A percentile compares a stretch with the other conserved stretches of the same genome.
These are phyloP conservation scores for Tenualosa thibaudeaui DNA, from an alignment of 2,797 vertebrate species.

Conservation along the genomic window DNA sequence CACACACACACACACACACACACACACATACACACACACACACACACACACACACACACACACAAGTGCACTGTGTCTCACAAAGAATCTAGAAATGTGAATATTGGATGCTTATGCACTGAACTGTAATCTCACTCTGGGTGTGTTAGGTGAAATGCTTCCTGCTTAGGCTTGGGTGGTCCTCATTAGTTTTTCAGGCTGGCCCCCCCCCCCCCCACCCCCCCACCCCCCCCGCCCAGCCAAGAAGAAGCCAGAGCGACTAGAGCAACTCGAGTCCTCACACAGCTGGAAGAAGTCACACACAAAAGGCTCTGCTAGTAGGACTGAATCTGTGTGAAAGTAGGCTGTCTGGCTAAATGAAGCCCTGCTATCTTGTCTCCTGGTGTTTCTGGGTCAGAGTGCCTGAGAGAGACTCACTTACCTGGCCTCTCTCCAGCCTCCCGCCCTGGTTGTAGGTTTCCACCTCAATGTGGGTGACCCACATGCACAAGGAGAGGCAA, in stretches of 20 bases:
- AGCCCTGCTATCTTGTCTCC: not conserved
- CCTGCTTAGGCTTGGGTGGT: constrained; percentile 4
- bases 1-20: not conserved
- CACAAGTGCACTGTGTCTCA: not conserved
- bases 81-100: not conserved
- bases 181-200: not conserved
- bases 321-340: not conserved
- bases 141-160: not conserved
- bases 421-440: not conserved
- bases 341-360: not conserved
- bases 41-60: not conserved
- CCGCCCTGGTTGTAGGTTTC: not conserved
- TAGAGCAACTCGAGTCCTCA: not conserved
- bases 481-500: not conserved
- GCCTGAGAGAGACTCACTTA: not conserved
- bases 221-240: no score
- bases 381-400: not conserved
- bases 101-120: not conserved
- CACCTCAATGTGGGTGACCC: not conserved
- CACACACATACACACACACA: constrained; percentile 1
- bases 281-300: not conserved
- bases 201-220: no score
- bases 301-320: not conserved
- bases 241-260: not conserved
- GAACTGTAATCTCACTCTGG: not conserved